phyloP scores from a whole-genome alignment of 2,888 invertebrate species.

The Pterobdella sp. region DNA sequence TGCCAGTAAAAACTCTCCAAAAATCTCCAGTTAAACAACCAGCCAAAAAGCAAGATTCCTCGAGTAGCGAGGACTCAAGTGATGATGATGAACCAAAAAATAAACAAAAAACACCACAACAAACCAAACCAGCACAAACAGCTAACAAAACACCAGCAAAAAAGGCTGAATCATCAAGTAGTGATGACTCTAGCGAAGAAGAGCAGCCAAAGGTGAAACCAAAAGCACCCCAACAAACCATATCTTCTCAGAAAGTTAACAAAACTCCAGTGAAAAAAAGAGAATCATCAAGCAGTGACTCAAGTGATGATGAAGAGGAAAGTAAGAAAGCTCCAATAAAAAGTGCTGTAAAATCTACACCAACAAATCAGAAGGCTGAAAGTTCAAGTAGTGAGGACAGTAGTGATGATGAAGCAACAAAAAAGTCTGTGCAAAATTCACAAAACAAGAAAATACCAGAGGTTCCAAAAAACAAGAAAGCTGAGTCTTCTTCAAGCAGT shows the following conservation, averaged over 20 bases:
- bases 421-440: not conserved
- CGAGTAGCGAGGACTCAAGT: slow-evolving; percentile 3
- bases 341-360: not conserved
- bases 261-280: not conserved
- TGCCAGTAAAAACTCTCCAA: not conserved
- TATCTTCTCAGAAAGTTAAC: not conserved
- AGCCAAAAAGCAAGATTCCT: not conserved
- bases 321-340: not conserved
- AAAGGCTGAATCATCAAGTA: not conserved
- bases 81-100: not conserved
- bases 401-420: not conserved
- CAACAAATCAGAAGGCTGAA: not conserved
- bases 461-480: no score
- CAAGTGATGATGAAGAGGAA: not conserved
- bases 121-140: not conserved
- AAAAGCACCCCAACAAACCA: not conserved
- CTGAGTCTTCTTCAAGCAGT: not conserved
- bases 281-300: not conserved
- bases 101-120: not conserved
- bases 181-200: not conserved
- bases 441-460: not conserved
- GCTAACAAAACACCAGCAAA: slow-evolving; percentile 2
- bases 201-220: not conserved
- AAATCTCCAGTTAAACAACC: not conserved
- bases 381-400: not conserved